These are phyloP conservation scores for Tiliqua scincoides DNA, from an alignment of 2,113 vertebrate species.

Conservation along the genomic window DNA sequence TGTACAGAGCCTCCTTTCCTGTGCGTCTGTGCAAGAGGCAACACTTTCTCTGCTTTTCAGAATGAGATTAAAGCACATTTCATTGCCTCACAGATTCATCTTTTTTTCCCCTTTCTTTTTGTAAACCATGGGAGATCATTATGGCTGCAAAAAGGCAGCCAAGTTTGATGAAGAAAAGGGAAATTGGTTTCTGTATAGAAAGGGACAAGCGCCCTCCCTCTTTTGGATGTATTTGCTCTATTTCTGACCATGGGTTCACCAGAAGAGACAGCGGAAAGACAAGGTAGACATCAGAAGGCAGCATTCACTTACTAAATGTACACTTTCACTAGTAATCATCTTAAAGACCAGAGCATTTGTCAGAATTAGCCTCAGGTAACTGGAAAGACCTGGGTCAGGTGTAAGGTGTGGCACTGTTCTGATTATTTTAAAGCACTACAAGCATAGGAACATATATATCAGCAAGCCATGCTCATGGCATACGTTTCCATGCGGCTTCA, in stretches of 20 bases:
- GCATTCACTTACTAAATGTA: too few relatives aligned
- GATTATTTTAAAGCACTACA: neutral
- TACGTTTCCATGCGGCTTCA: too few relatives aligned
- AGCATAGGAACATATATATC: neutral
- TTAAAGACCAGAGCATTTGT: accelerated
- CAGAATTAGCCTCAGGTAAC: accelerated
- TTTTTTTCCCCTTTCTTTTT: too few relatives aligned
- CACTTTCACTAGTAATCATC: neutral
- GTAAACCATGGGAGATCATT: accelerated
- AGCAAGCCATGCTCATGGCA: neutral
- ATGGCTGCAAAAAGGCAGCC: slow-evolving; percentile 28
- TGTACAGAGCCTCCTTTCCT: neutral
- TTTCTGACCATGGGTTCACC: accelerated
- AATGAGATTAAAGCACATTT: slow-evolving; percentile 36
- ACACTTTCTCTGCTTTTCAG: slow-evolving; percentile 13
- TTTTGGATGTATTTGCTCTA: accelerated
- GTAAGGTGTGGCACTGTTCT: neutral
- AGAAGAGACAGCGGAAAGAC: neutral
- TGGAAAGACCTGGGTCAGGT: neutral
- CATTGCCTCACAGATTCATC: slow-evolving; percentile 44
- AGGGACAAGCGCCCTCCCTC: accelerated
- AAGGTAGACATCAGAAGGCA: accelerated
- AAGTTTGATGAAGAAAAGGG: slow-evolving; percentile 4
- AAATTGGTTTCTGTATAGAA: slow-evolving; percentile 17
- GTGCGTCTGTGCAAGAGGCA: neutral